Conservation (phyloP, 2,797 vertebrate genomes). For the Harpagifer antarcticus region DNA sequence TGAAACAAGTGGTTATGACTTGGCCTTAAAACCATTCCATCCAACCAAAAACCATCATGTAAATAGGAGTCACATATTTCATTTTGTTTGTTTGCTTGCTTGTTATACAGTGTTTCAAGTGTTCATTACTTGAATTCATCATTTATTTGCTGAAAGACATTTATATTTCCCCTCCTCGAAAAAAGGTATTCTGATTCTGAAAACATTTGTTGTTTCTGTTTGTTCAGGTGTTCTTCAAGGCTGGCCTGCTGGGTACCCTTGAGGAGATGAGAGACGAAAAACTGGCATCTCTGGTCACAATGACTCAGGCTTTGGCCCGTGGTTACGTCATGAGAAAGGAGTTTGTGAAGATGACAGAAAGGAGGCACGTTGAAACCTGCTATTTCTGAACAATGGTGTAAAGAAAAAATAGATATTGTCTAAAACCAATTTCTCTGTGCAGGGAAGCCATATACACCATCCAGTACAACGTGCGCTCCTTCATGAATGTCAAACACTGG, state of each 20-base stretch:
- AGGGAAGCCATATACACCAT: slow-evolving; percentile 89
- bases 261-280: slow-evolving; percentile 91
- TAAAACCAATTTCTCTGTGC: background rate
- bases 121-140: too few relatives aligned
- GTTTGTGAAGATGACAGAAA: slow-evolving; percentile 87
- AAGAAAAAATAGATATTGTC: too few relatives aligned
- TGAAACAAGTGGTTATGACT: too few relatives aligned
- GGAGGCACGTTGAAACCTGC: slow-evolving; percentile 73
- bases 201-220: too few relatives aligned
- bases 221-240: slow-evolving; percentile 89
- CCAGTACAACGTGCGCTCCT: slow-evolving; percentile 90
- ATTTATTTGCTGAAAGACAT: background rate
- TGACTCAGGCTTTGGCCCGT: slow-evolving; percentile 86
- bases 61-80: too few relatives aligned
- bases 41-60: too few relatives aligned
- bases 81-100: too few relatives aligned
- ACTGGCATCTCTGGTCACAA: slow-evolving; percentile 84
- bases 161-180: too few relatives aligned
- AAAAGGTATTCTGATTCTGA: too few relatives aligned
- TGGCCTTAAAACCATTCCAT: too few relatives aligned
- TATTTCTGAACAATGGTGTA: too few relatives aligned
- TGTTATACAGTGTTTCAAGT: too few relatives aligned
- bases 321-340: slow-evolving; percentile 87
- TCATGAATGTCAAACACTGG: slow-evolving; percentile 94
- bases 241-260: slow-evolving; percentile 87